Percentiles rank a stretch among this genome's conserved stretches.
phyloP scores from a whole-genome alignment of 2,888 invertebrate genomes.

The Parasteatoda lunata region DNA sequence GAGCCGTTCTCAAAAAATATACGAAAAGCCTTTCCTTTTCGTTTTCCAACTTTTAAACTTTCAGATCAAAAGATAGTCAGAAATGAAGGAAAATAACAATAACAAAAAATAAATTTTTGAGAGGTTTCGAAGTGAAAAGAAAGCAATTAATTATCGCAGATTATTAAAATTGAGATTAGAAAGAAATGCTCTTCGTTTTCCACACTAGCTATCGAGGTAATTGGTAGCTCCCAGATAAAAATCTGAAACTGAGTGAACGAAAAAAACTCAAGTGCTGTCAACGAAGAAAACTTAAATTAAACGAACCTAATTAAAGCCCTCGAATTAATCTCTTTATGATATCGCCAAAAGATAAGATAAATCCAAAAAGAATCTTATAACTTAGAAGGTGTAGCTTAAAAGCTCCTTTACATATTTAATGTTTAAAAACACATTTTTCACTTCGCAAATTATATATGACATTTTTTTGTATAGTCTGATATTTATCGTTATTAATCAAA shows the following conservation, averaged over 20 bases:
- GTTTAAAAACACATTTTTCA: not conserved
- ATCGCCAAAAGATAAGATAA: not conserved
- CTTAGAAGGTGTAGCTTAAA: not conserved
- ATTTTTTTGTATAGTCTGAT: not conserved
- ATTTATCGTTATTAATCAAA: not conserved
- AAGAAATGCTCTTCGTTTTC: not conserved
- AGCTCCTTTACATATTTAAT: slow-evolving; percentile 1
- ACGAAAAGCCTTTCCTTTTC: not conserved
- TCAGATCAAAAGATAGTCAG: slow-evolving; percentile 43
- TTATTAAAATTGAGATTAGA: slow-evolving; percentile 61
- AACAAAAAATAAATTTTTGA: slow-evolving; percentile 1
- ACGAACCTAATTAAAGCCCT: slow-evolving; percentile 57
- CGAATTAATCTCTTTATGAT: slow-evolving; percentile 38
- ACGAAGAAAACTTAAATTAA: slow-evolving; percentile 40
- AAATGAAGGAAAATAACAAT: slow-evolving; percentile 13
- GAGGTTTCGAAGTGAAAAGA: slow-evolving; percentile 30
- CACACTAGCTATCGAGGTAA: too few species aligned
- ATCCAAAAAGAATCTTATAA: not conserved
- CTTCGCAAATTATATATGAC: not conserved
- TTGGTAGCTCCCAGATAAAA: slow-evolving; percentile 3
- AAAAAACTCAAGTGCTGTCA: slow-evolving; percentile 15
- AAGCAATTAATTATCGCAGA: slow-evolving; percentile 58
- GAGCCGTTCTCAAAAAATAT: not conserved
- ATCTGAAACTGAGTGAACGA: slow-evolving; percentile 8
- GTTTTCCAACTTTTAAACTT: slow-evolving; percentile 23